phyloP scores from a whole-genome alignment of 1,140 invertebrate species.

The Drosophila arizonae region DNA sequence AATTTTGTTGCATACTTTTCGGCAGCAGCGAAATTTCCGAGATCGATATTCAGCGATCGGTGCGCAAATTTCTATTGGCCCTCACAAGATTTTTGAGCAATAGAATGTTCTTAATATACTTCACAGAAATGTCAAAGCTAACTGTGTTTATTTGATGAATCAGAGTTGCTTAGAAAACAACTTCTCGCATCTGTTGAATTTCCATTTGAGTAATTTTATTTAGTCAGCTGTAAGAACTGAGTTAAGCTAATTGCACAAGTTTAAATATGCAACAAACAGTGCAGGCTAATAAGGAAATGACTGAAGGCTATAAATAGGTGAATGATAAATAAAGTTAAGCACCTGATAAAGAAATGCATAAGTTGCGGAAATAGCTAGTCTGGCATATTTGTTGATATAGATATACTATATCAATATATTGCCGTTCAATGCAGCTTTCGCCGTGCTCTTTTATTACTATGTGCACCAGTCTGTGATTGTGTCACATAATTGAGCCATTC shows the following conservation, averaged over 20 bases:
- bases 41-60: not conserved
- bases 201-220: not conserved
- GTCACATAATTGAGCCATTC: conserved; percentile 74
- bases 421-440: not conserved
- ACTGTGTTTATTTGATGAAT: too few relatives aligned
- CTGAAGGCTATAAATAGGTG: not conserved
- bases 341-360: not conserved
- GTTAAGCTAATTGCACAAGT: not conserved
- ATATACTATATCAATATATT: not conserved
- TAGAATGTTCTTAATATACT: not conserved
- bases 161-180: too few relatives aligned
- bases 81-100: conserved; percentile 9
- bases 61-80: not conserved
- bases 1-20: conserved; percentile 35
- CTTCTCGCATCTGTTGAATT: not conserved
- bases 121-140: not conserved
- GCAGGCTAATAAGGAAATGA: not conserved
- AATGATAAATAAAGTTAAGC: not conserved
- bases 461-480: conserved; percentile 34
- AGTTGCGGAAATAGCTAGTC: not conserved
- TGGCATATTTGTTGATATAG: not conserved
- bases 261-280: too few relatives aligned
- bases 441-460: conserved; percentile 3
- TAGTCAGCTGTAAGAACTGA: not conserved
- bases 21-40: conserved; percentile 1